A percentile compares a stretch with the other conserved stretches of the same genome.
Conservation (phyloP, 2,888 invertebrate species). For the Desoria tigrina region DNA sequence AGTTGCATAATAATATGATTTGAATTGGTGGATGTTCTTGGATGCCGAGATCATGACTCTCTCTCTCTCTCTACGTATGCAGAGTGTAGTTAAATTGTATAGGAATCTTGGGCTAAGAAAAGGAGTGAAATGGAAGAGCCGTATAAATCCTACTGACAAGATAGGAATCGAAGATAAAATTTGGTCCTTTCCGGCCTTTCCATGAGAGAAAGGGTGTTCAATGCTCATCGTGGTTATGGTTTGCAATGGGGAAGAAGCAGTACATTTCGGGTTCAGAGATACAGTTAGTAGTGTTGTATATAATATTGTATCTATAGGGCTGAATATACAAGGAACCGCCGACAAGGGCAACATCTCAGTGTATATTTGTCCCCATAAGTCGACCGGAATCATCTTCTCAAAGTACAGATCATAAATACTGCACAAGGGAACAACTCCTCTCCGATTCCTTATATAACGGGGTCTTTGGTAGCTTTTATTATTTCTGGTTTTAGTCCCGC, state of each 20-base stretch:
- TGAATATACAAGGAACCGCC: not conserved
- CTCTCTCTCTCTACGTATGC: not conserved
- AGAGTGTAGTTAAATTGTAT: conserved; percentile 6
- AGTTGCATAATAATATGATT: too few species aligned
- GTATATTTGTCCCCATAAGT: conserved; percentile 35
- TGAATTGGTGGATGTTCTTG: too few species aligned
- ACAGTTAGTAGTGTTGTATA: not conserved
- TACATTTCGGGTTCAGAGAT: not conserved
- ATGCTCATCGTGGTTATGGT: conserved; percentile 9
- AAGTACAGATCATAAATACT: conserved; percentile 48
- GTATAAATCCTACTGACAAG: conserved; percentile 52
- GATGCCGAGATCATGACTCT: not conserved
- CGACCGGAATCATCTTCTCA: conserved; percentile 51
- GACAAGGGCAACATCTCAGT: too few species aligned
- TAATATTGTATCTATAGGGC: not conserved
- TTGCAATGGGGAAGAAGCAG: not conserved
- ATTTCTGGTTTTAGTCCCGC: not conserved
- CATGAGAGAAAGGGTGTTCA: conserved; percentile 4
- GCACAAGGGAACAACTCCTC: conserved; percentile 8
- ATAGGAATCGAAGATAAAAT: conserved; percentile 51
- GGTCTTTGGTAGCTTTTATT: not conserved
- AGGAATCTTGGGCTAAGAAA: conserved; percentile 8
- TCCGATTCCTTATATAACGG: not conserved
- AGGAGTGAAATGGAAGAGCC: conserved; percentile 38
- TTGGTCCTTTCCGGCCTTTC: conserved; percentile 46